Base-by-base conservation (phyloP, 2,113 vertebrate genomes). In the Grammomys surdaster region DNA sequence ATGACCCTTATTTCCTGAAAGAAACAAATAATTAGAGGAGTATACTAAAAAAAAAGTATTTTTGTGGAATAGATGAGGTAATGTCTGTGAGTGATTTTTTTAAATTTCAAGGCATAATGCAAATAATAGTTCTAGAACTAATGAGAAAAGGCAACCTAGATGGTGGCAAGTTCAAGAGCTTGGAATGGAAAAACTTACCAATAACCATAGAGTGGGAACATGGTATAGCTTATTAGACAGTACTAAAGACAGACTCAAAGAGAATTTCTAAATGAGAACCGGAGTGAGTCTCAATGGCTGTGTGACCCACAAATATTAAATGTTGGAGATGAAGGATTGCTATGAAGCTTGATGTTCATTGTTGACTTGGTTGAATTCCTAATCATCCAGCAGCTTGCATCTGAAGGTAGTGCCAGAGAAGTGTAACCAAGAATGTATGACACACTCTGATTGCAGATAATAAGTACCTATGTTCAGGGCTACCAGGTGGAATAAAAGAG, bases 241-340 rank as follows among this genome's bases (percentile, higher is more conserved):
- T 77, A 7, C 4, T 31, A 54, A 84, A 84, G 60, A 78, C 14
- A 84, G 22, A 1, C 76, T 40, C 28, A 65, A 87, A 73, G 43
- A 31, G 3, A 13, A 6, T 20, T 17, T 78, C 26, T 81, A 69
- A 90, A 81, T 54, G 5, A 36, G 56, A 33, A 8, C 58, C 9
- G 1, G 19, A 28, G 5, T n/a, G 0, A 24, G 48, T 8, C n/a
- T 1, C 0, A 0, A 63, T 43, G 11, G 54, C 60, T 89, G 26
- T 14, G 19, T 80, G 43, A 31, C 14, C 16, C 17, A 43, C 84
- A 24, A 28, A 2, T 54, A 3, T 9, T 69, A 58, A 87, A n/a
- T 69, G 3, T 40, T 22, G 51, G 4, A 14, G 36, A 75, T 31
- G 8, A 81, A 33, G 43, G 4, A 36, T 36, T 69, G 19, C 43